These are phyloP conservation scores for Lindbergichthys nudifrons DNA, from an alignment of 2,797 vertebrate species.

Conservation along the genomic window DNA sequence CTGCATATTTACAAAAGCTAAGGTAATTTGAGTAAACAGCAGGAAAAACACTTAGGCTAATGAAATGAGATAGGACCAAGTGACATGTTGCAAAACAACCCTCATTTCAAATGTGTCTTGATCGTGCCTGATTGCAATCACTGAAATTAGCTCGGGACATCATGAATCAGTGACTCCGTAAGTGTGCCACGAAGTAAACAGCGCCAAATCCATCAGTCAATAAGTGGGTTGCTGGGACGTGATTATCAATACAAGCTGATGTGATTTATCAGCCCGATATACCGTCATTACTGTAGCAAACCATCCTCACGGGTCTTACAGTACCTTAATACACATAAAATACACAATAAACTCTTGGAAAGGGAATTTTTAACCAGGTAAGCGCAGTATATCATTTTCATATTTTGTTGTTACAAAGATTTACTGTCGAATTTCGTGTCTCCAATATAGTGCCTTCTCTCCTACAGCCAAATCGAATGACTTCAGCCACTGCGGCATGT, in stretches of 20 bases:
- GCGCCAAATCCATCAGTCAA: not conserved
- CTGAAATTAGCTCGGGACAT: slow-evolving; percentile 18
- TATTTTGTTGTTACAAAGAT: not conserved
- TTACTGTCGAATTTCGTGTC: not conserved
- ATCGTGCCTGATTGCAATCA: slow-evolving; percentile 8
- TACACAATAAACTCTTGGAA: not conserved
- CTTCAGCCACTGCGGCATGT: not conserved
- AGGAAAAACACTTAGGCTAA: not conserved
- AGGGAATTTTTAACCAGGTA: no score
- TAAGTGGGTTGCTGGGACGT: no score
- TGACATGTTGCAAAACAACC: not conserved
- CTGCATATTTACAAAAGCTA: not conserved
- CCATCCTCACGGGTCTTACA: not conserved
- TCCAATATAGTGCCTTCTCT: not conserved
- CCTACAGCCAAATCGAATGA: slow-evolving; percentile 6
- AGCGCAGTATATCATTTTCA: not conserved
- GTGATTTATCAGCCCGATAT: slow-evolving; percentile 5
- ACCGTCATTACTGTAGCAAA: slow-evolving; percentile 1
- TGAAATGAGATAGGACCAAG: not conserved
- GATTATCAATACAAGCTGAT: slow-evolving; percentile 21
- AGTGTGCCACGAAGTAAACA: slow-evolving; percentile 14
- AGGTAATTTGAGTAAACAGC: not conserved
- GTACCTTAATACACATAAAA: not conserved
- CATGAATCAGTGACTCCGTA: slow-evolving; percentile 20
- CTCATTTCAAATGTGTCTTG: slow-evolving; percentile 7